Conservation (phyloP, 2,797 vertebrate species). For the Ctenopoma multispine region DNA sequence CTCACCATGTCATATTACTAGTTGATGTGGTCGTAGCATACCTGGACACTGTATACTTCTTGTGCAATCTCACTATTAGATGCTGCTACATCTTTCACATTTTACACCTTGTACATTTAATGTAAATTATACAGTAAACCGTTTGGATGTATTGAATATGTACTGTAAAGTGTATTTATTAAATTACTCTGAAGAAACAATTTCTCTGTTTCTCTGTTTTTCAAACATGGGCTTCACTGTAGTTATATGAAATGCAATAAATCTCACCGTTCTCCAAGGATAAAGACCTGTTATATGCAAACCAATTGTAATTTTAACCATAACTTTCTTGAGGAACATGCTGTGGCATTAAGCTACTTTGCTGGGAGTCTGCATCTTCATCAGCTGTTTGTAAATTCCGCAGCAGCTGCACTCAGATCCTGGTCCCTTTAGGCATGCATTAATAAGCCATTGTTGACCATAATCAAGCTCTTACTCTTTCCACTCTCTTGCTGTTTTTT, state of each 20-base stretch:
- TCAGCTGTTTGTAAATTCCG: slow-evolving; percentile 39
- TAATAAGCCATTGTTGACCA: slow-evolving; percentile 41
- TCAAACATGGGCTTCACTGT: slow-evolving; percentile 25
- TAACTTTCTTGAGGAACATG: not conserved
- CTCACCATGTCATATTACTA: too few species aligned
- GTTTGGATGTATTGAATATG: slow-evolving; percentile 30
- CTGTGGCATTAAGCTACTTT: slow-evolving; percentile 10
- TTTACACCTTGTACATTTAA: not conserved
- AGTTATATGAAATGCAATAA: slow-evolving; percentile 21
- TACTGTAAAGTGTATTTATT: slow-evolving; percentile 60
- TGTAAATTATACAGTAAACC: slow-evolving; percentile 11
- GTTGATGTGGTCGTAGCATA: too few species aligned
- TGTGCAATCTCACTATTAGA: too few species aligned
- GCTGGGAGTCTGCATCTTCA: slow-evolving; percentile 25
- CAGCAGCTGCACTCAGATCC: slow-evolving; percentile 22
- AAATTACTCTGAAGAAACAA: slow-evolving; percentile 12
- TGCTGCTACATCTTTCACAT: too few species aligned
- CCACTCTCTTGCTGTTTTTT: slow-evolving; percentile 35
- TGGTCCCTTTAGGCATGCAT: slow-evolving; percentile 30
- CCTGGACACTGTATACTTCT: too few species aligned
- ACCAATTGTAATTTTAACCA: not conserved
- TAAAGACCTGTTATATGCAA: not conserved
- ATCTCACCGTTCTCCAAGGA: not conserved
- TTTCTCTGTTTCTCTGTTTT: not conserved
- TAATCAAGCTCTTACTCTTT: slow-evolving; percentile 35